Base-by-base conservation (phyloP, 2,888 invertebrate genomes). In the Oxystoma pomonae region DNA sequence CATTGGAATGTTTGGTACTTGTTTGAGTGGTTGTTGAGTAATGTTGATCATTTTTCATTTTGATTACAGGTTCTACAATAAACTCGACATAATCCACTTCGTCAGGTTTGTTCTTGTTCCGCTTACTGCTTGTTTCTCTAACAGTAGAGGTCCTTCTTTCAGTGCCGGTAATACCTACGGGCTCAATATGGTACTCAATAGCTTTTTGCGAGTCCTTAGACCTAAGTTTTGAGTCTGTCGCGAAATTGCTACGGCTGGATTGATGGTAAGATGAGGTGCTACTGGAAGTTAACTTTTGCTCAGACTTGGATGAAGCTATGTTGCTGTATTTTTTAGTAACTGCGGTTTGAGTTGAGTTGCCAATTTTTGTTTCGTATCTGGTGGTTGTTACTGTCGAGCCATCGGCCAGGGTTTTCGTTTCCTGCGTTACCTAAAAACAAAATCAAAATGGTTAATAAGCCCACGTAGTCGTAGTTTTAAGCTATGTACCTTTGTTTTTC, bases 361-460 rank as follows among this genome's bases (percentile, higher is more conserved):
- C 72, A n/a, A 76, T 77, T 61, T 79, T 81, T 49, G 87, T 87
- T 74, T 89, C 89, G 50, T 87, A 86, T 55, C 85, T 84, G 18
- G 88, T 88, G 65, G 87, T 88, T n/a, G 87, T 89, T 0, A 89
- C 85, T 53, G 83, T 83, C 1, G 86, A 86, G 16, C 89, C 90
- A 72, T 88, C 89, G 0, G 86, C 85, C 53, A 88, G 77, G 57
- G 86, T 85, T 69, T 87, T 85, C 0, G 87, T 89, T 71, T 90
- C 89, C 16, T 86, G 86, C 5, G 86, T 84, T 67, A 71, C 66
- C 62, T 64, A 16, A 59, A 65, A 53, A 59, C 2, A 58, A 35
- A 35, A 35, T 35, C 1, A 51, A 51, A 52, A 51, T 1, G 18
- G 52, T 12, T 50, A 12, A 12, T 50, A 9, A 50, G 50, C 50